Evolutionary conservation across 1,140 invertebrate genomes (phyloP), one percentile per base, ranked within the genome.

Genomic region (Eupristina koningsbergeri): DNA sequence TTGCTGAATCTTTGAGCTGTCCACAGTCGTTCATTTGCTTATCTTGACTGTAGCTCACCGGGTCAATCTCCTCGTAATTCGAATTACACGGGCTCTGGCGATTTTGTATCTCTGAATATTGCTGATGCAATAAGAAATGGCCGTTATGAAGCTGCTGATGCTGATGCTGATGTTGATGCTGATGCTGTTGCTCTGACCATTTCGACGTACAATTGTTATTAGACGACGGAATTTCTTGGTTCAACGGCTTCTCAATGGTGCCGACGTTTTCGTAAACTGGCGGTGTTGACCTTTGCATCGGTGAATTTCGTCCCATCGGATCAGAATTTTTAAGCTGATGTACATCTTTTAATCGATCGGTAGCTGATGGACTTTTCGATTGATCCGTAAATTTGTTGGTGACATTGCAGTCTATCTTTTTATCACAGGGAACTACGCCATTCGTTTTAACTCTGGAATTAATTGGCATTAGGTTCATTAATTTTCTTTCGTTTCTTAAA

Each of bases 21-120:
- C 15, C 41, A 29, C 77, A 39, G 11, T 67, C 41, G 36, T 11
- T 67, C 13, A 31, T 67, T 19, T 79, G 61, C 19, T 41, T 67
- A 3, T 83, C 74, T 31, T 69, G 36, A 13, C 79, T 13, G 29
- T 47, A 67, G 61, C 85, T 86, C 64, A 87, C 85, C 17, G 87
- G 75, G 19, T 41, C 87, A 61, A 90, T 86, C 67, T 91, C 92
- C 69, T 91, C 91, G 81, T 91, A 91, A 80, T 89, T 90, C 0
- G 87, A 86, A 69, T 85, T 86, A 58, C 86, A 86, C 47, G 83
- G 84, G 64, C 89, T 53, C 17, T 47, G 39, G n/a, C n/a, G 22
- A 41, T 34, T 69, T 8, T 47, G 74, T 31, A 26, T 73, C 29
- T 67, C 39, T 39, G 34, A 61, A 31, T 36, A 71, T 41, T 71